Conservation (phyloP, 2,113 vertebrate genomes). For the Porphyrio hochstetteri region DNA sequence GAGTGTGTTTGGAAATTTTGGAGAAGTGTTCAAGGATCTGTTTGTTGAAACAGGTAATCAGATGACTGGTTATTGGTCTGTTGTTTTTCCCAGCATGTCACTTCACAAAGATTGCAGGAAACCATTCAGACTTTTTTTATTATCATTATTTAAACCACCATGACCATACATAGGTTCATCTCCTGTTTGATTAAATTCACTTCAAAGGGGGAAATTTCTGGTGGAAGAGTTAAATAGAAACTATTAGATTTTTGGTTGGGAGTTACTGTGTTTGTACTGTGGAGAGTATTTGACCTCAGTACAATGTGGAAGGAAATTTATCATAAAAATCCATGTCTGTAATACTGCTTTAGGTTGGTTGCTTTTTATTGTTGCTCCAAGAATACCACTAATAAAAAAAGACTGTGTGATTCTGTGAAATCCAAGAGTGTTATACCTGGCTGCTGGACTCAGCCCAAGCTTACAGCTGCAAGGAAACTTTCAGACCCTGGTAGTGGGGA, state of each 20-base stretch:
- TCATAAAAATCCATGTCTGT: neutral
- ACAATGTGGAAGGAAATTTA: neutral
- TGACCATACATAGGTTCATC: neutral
- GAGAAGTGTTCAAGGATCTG: neutral
- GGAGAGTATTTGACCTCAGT: neutral
- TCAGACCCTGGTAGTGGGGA: neutral
- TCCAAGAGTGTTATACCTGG: neutral
- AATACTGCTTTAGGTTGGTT: neutral
- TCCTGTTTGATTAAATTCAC: neutral
- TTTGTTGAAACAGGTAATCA: neutral
- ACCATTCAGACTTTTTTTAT: neutral
- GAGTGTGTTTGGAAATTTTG: neutral
- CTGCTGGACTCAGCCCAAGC: neutral
- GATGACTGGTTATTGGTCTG: neutral
- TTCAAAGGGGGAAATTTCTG: neutral
- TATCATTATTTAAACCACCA: neutral
- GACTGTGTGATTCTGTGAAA: neutral
- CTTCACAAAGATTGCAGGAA: neutral
- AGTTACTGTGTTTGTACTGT: neutral
- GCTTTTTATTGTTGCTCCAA: neutral
- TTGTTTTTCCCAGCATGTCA: neutral
- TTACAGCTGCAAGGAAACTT: neutral
- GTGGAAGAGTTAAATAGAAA: neutral
- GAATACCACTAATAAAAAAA: neutral
- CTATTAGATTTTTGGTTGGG: neutral